Evolutionary conservation across 2,888 invertebrate genomes (phyloP).

Genomic region (Polymixis flavicincta): DNA sequence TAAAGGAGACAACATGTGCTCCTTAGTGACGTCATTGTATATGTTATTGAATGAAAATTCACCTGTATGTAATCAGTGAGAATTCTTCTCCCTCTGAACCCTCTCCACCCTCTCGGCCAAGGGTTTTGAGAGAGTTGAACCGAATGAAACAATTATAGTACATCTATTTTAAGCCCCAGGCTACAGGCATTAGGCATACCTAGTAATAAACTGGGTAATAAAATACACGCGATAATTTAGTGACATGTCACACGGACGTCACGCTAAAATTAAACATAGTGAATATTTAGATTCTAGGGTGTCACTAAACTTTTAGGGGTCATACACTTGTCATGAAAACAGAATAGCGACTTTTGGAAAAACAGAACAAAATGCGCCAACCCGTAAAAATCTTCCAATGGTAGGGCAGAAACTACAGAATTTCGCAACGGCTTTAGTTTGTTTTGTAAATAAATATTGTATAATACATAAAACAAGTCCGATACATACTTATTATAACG

Average conservation of each 20-base stretch:
- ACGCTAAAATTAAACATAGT: conserved; percentile 39
- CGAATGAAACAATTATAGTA: conserved; percentile 56
- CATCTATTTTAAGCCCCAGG: conserved; percentile 52
- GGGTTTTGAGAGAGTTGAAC: conserved; percentile 49
- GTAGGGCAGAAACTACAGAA: not conserved
- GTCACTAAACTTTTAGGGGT: conserved; percentile 2
- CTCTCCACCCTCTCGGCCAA: conserved; percentile 44
- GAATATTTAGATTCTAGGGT: conserved; percentile 13
- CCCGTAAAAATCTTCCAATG: not conserved
- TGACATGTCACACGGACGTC: conserved; percentile 50
- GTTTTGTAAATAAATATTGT: not conserved
- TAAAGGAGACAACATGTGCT: not conserved
- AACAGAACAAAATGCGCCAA: not conserved
- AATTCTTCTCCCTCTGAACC: conserved; percentile 26
- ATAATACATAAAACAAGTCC: not conserved
- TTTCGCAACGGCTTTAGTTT: not conserved
- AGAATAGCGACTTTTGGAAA: not conserved
- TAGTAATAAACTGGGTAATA: conserved; percentile 39
- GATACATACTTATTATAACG: not conserved
- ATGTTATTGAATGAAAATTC: conserved; percentile 33
- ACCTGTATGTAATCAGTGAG: conserved; percentile 15
- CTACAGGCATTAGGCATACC: conserved; percentile 18
- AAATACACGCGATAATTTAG: conserved; percentile 57
- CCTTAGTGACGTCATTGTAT: conserved; percentile 7
- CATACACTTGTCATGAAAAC: not conserved